phyloP scores from a whole-genome alignment of 2,797 vertebrate species.

The Meriones psammophilus region DNA sequence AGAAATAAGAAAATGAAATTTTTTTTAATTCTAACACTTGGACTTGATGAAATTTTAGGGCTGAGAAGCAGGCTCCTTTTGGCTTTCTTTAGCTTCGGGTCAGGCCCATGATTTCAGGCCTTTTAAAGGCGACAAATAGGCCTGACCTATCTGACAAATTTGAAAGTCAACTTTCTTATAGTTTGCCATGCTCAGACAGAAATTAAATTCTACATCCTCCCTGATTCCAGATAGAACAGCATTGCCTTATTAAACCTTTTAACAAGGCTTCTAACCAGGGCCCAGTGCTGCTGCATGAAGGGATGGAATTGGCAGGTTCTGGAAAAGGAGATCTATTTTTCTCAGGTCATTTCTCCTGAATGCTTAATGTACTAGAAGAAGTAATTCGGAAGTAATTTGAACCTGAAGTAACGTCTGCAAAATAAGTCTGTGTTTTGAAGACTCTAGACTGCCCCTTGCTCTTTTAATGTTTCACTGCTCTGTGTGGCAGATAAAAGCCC shows the following conservation, averaged over 20 bases:
- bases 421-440: constrained; percentile 29
- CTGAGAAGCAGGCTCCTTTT: background rate
- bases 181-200: background rate
- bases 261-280: background rate
- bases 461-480: background rate
- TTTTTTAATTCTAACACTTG: constrained; percentile 14
- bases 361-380: background rate
- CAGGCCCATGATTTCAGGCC: constrained; percentile 24
- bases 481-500: background rate
- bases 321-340: background rate
- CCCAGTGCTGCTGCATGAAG: no score
- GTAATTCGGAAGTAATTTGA: constrained; percentile 15
- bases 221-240: background rate
- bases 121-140: constrained; percentile 47
- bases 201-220: constrained; percentile 16
- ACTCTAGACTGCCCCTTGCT: background rate
- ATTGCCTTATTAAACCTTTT: background rate
- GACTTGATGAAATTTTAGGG: background rate
- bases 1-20: constrained; percentile 41
- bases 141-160: constrained; percentile 27
- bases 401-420: constrained; percentile 1
- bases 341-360: background rate
- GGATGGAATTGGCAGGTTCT: background rate
- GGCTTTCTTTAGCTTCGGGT: background rate
- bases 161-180: background rate